Evolutionary conservation across 2,888 invertebrate genomes (phyloP).

Genomic region (Nasonia oneida): DNA sequence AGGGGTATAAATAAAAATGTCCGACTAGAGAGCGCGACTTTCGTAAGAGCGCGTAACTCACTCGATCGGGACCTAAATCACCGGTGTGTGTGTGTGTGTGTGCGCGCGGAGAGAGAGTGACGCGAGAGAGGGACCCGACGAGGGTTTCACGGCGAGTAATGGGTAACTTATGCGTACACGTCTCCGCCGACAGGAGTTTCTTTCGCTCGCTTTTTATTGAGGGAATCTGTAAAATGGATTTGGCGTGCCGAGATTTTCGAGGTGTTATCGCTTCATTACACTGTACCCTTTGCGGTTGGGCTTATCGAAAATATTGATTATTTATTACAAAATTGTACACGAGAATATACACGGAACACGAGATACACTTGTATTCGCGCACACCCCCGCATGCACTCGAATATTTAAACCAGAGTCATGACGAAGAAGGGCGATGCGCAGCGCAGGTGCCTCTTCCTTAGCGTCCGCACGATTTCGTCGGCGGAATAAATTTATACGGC

Average conservation of each 20-base stretch:
- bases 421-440: neutral
- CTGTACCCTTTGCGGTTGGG: too few relatives aligned
- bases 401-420: neutral
- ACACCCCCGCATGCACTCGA: too few relatives aligned
- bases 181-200: neutral
- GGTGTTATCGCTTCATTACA: too few relatives aligned
- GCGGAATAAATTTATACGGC: constrained; percentile 58
- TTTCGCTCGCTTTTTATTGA: too few relatives aligned
- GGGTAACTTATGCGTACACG: neutral
- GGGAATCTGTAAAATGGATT: too few relatives aligned
- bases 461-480: constrained; percentile 54
- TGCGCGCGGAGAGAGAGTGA: constrained; percentile 22
- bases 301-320: too few relatives aligned
- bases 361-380: too few relatives aligned
- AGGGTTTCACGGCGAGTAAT: neutral
- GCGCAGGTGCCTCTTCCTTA: constrained; percentile 42
- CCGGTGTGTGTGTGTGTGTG: neutral
- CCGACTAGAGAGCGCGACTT: constrained; percentile 32
- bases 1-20: constrained; percentile 53
- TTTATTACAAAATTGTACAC: too few relatives aligned
- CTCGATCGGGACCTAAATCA: constrained; percentile 60
- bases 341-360: too few relatives aligned
- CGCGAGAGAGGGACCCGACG: neutral
- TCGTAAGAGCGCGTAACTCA: constrained; percentile 61
- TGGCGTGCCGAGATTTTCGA: too few relatives aligned